Evolutionary conservation across 2,888 invertebrate species (phyloP), one percentile per base, ranked within the genome.

Genomic region (Pristionchus maxplancki): DNA sequence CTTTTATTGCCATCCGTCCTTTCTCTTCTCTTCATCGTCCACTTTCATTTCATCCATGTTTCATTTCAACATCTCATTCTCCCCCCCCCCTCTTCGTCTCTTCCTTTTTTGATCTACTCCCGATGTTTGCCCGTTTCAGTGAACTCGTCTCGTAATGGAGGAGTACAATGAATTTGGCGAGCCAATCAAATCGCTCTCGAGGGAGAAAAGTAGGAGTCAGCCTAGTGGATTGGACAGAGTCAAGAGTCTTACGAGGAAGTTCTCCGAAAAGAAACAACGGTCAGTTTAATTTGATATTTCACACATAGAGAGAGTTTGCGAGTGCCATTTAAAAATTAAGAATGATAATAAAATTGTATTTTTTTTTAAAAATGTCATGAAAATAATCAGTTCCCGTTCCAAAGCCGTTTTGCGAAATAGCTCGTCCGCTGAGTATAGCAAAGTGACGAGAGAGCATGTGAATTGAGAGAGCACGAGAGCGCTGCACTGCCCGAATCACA

Each of bases 201-300:
- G 90, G 74, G 82, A 89, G 62, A 91, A 93, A 81, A 92, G 91
- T 89, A 90, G 92, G 24, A 93, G 93, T 89, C 93, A 93, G 85
- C 93, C 93, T 28, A 91, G 91, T 88, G 93, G 93, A 40, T 88
- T 93, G 85, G 92, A 93, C 71, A 90, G 93, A n/a, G 93, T 93
- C n/a, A 92, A 92, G 50, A 93, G 92, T 87, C 90, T 93, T 15
- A 93, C 93, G 15, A 88, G 93, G 37, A 91, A 93, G 84, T 88
- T 93, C 31, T 93, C 93, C 13, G 92, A 92, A 9, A 93, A 93
- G 58, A 87, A 87, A n/a, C 74, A 48, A 34, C 44, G 87, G 87
- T 87, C 40, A 40, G 74, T 40, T 2, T 24, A 3, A 20, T 40
- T 8, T 40, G 1, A 20, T 40, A 24, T 74, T 74, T 40, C 40